A percentile compares a stretch with the other conserved stretches of the same genome.
phyloP scores from a whole-genome alignment of 1,140 invertebrate genomes.

The Polyergus mexicanus region DNA sequence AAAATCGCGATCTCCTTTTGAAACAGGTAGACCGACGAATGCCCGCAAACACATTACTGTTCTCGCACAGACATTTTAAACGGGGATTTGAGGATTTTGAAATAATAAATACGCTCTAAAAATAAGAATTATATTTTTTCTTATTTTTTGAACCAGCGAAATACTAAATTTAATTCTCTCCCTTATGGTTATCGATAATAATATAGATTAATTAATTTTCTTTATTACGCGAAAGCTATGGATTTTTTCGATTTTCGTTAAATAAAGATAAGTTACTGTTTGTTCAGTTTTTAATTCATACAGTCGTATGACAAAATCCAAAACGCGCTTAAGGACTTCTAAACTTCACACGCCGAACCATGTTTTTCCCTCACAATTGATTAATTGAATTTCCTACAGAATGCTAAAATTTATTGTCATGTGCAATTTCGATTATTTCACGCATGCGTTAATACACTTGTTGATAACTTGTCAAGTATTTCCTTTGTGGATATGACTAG shows the following conservation, averaged over 20 bases:
- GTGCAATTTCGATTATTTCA: conserved; percentile 10
- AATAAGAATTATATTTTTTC: conserved; percentile 4
- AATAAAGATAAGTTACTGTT: conserved; percentile 37
- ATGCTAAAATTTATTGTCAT: conserved; percentile 38
- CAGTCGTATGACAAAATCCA: conserved; percentile 18
- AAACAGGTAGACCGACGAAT: conserved; percentile 49
- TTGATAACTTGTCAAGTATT: conserved; percentile 42
- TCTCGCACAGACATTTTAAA: conserved; percentile 26
- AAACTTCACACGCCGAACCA: conserved; percentile 2
- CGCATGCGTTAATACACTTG: background rate
- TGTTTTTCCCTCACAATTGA: conserved; percentile 2
- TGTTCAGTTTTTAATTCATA: conserved; percentile 29
- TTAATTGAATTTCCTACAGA: conserved; percentile 48
- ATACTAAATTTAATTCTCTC: background rate
- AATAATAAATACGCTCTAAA: background rate
- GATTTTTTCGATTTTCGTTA: conserved; percentile 21
- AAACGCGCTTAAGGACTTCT: background rate
- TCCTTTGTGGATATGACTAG: conserved; percentile 45
- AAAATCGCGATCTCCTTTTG: conserved; percentile 44
- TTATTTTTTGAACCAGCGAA: background rate
- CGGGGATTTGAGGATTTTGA: conserved; percentile 24
- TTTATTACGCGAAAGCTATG: conserved; percentile 4
- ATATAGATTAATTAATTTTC: conserved; percentile 3
- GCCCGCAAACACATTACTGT: conserved; percentile 37
- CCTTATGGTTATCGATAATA: background rate